A percentile compares a stretch with the other conserved stretches of the same genome.
Conservation (phyloP, 2,888 invertebrate genomes). For the Scaptomyza caliginosa region DNA sequence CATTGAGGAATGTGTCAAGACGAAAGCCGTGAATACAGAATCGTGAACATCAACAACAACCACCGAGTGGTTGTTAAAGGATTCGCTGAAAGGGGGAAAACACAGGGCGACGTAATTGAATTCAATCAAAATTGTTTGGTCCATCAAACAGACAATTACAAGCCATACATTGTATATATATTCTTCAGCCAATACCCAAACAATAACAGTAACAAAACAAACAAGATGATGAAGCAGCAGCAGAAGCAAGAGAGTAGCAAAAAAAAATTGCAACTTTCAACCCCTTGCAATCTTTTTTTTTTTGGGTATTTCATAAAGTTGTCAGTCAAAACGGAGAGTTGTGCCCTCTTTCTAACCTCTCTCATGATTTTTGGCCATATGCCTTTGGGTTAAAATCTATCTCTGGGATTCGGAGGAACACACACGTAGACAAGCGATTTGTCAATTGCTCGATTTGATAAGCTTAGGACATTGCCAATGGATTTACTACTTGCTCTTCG, state of each 20-base stretch:
- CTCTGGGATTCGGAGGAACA: constrained; percentile 29
- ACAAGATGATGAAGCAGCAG: constrained; percentile 6
- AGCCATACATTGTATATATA: constrained; percentile 77
- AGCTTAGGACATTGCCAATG: constrained; percentile 51
- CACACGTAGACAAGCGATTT: constrained; percentile 75
- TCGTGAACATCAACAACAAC: constrained; percentile 30
- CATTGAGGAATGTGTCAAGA: constrained; percentile 3
- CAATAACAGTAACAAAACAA: constrained; percentile 9
- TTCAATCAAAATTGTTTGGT: constrained; percentile 83
- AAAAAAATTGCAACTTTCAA: constrained; percentile 11
- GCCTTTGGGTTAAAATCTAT: constrained; percentile 12
- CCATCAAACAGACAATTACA: constrained; percentile 83
- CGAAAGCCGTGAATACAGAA: constrained; percentile 13
- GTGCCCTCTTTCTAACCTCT: constrained; percentile 6
- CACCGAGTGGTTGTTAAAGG: constrained; percentile 28
- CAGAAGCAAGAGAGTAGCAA: neutral
- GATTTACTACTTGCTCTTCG: constrained; percentile 15
- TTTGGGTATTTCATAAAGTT: constrained; percentile 50
- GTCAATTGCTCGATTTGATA: constrained; percentile 74
- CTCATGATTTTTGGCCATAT: constrained; percentile 14
- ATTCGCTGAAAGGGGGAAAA: constrained; percentile 32
- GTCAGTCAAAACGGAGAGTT: constrained; percentile 44
- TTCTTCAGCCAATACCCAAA: constrained; percentile 45
- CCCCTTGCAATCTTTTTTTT: constrained; percentile 20
- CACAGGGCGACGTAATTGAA: constrained; percentile 67